These are phyloP conservation scores for Carabus problematicus DNA, from an alignment of 2,888 invertebrate species.

Conservation along the genomic window DNA sequence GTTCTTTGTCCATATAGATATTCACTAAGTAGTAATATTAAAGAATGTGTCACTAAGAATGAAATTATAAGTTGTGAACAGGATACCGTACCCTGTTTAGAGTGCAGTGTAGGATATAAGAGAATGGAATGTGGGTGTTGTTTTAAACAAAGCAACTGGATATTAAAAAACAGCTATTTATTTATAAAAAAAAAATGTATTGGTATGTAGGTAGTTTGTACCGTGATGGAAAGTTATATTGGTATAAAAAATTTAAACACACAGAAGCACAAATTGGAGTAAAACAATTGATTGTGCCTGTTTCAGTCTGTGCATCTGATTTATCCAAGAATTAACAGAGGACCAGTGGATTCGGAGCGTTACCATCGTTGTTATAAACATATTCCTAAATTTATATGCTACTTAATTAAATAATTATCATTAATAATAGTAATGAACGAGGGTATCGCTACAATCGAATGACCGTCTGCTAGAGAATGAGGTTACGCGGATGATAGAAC, in stretches of 20 bases:
- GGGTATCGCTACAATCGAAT: slow-evolving; percentile 5
- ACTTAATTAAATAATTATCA: slow-evolving; percentile 43
- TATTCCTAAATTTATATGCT: slow-evolving; percentile 39
- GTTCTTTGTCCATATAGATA: background rate
- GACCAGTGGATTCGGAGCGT: background rate
- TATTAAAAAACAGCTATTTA: slow-evolving; percentile 46
- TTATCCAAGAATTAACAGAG: too few species aligned
- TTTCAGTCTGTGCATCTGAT: background rate
- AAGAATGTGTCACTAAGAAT: slow-evolving; percentile 6
- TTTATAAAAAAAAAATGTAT: slow-evolving; percentile 44
- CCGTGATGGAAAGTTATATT: slow-evolving; percentile 37
- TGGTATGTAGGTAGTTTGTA: slow-evolving; percentile 45
- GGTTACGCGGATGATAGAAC: slow-evolving; percentile 18
- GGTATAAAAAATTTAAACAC: slow-evolving; percentile 27
- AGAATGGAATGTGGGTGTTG: slow-evolving; percentile 32
- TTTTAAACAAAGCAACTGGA: slow-evolving; percentile 41
- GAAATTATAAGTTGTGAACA: slow-evolving; percentile 2
- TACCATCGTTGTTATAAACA: slow-evolving; percentile 23
- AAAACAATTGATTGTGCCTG: background rate
- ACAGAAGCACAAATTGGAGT: slow-evolving; percentile 20
- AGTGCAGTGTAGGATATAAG: slow-evolving; percentile 35
- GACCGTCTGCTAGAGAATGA: slow-evolving; percentile 9
- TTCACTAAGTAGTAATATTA: background rate
- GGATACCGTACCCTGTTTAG: slow-evolving; percentile 37
- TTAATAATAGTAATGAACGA: slow-evolving; percentile 30